phyloP scores from a whole-genome alignment of 1,140 invertebrate species.

The Conus ventricosus region DNA sequence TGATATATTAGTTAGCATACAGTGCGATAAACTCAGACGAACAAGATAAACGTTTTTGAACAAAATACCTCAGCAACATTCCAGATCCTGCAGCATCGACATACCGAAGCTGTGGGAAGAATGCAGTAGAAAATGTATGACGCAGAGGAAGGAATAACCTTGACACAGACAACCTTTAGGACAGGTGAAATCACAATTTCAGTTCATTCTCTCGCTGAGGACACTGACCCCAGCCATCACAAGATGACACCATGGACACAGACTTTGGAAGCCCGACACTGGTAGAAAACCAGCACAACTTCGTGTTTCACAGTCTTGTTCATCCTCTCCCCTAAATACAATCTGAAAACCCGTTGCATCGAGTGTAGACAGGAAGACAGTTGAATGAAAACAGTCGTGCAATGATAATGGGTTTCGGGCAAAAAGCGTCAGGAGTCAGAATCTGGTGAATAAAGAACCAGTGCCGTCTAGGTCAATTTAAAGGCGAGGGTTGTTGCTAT shows the following conservation, averaged over 20 bases:
- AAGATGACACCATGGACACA: slow-evolving; percentile 31
- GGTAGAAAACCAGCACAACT: slow-evolving; percentile 30
- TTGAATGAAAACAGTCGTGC: background rate
- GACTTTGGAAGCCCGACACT: slow-evolving; percentile 13
- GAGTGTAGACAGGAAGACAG: slow-evolving; percentile 17
- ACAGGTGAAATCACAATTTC: slow-evolving; percentile 28
- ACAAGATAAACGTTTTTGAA: background rate
- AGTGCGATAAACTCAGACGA: background rate
- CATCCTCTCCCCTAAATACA: slow-evolving; percentile 12
- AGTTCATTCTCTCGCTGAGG: slow-evolving; percentile 38
- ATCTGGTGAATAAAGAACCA: background rate
- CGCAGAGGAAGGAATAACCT: slow-evolving; percentile 15
- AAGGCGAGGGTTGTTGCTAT: background rate
- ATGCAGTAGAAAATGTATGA: background rate
- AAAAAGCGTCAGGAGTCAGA: background rate
- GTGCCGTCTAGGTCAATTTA: background rate
- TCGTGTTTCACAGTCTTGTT: slow-evolving; percentile 5
- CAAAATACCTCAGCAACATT: background rate
- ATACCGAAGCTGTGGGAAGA: background rate
- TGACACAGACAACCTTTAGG: slow-evolving; percentile 48
- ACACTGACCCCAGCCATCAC: slow-evolving; percentile 32
- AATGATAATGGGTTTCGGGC: slow-evolving; percentile 8
- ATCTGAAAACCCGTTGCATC: slow-evolving; percentile 27
- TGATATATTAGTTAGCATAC: slow-evolving; percentile 14
- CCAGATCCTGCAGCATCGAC: background rate